Conservation (phyloP, 2,113 vertebrate genomes). For the Choloepus hoffmanni region DNA sequence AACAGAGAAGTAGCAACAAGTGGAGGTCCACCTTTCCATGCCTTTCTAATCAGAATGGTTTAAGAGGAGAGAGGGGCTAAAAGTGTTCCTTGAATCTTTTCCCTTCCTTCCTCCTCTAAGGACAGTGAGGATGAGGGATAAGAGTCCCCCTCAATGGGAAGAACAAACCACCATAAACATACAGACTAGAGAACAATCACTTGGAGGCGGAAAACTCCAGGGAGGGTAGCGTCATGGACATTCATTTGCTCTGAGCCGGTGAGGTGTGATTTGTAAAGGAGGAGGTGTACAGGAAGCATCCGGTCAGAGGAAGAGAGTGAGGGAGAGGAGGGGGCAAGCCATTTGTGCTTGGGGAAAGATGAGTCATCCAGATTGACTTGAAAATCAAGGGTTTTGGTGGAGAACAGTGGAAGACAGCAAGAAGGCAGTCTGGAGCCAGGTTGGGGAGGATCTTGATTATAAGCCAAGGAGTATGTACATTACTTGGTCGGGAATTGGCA, state of each 20-base stretch:
- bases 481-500: constrained; percentile 48
- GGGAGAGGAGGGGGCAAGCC: background rate
- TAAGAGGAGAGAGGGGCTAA: background rate
- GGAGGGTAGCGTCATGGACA: background rate
- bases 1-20: background rate
- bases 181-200: background rate
- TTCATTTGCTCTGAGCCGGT: background rate
- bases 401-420: background rate
- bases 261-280: background rate
- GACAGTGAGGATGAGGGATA: background rate
- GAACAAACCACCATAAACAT: background rate
- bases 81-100: background rate
- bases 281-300: background rate
- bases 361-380: background rate
- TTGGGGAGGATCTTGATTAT: background rate
- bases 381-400: background rate
- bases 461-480: constrained; percentile 11
- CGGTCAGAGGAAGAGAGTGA: background rate
- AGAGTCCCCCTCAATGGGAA: background rate
- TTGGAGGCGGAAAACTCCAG: background rate
- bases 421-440: background rate
- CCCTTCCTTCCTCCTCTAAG: background rate
- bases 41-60: background rate
- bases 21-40: fast-evolving
- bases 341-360: background rate